Percentiles rank a stretch among this genome's conserved stretches.
Conservation (phyloP, 2,113 vertebrate species). For the Melanocharis versteri region DNA sequence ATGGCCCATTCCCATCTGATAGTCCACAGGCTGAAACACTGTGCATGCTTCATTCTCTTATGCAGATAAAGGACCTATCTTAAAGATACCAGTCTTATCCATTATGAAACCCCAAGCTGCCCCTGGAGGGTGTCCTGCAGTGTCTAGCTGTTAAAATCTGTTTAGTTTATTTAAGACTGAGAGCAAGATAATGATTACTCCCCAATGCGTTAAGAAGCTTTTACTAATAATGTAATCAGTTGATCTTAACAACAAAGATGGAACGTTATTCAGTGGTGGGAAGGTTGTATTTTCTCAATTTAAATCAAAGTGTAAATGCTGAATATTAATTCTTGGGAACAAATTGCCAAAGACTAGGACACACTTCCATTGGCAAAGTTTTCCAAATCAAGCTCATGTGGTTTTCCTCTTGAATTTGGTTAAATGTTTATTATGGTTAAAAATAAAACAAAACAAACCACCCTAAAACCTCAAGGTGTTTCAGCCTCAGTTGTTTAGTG, state of each 20-base stretch:
- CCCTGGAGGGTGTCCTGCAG: not conserved
- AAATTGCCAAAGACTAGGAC: not conserved
- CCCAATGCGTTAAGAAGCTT: not conserved
- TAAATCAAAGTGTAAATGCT: not conserved
- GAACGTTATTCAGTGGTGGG: not conserved
- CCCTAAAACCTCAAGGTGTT: not conserved
- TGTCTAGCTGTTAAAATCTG: not conserved
- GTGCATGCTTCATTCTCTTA: accelerated
- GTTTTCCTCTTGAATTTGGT: not conserved
- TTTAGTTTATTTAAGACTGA: not conserved
- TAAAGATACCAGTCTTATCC: not conserved
- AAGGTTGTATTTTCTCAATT: not conserved
- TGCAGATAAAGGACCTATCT: not conserved
- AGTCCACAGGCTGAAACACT: not conserved
- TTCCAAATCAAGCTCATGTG: not conserved
- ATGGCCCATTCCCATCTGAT: not conserved
- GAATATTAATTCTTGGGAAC: not conserved
- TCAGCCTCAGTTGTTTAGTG: not conserved
- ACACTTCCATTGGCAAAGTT: not conserved
- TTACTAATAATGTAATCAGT: not conserved
- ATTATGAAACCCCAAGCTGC: not conserved
- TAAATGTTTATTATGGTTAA: too few species aligned
- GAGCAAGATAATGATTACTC: not conserved
- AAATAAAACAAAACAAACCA: not conserved
- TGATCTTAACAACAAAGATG: not conserved